These are phyloP conservation scores for Phainopepla nitens DNA, from an alignment of 2,113 vertebrate genomes.

Conservation along the genomic window DNA sequence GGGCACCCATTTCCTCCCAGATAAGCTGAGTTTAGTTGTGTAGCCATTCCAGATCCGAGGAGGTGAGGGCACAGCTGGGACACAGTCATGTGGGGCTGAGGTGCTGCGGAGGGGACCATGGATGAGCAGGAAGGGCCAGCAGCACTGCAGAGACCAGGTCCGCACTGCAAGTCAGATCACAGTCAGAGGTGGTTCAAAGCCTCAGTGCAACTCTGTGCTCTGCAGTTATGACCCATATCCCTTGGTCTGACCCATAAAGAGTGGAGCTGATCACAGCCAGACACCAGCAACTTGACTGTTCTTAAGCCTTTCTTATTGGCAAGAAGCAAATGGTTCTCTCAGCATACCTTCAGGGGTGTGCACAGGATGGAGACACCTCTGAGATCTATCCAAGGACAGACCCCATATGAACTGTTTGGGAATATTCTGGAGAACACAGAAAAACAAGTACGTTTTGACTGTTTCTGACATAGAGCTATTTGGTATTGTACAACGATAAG, in stretches of 20 bases:
- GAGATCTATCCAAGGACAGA: not conserved
- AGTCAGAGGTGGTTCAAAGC: not conserved
- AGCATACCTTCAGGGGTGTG: not conserved
- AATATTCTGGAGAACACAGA: not conserved
- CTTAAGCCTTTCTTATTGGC: not conserved
- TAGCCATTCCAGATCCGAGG: not conserved
- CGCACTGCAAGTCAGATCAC: not conserved
- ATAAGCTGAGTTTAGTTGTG: not conserved
- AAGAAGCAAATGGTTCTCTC: not conserved
- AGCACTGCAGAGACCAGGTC: not conserved
- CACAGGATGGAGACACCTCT: not conserved
- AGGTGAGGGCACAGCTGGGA: not conserved
- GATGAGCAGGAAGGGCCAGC: not conserved
- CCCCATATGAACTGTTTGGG: not conserved
- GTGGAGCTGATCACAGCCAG: not conserved
- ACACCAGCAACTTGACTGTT: not conserved
- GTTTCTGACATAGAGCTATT: not conserved
- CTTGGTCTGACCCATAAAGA: not conserved
- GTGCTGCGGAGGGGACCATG: not conserved
- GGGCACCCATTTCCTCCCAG: not conserved
- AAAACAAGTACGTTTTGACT: not conserved
- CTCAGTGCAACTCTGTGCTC: not conserved
- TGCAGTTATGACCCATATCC: not conserved
- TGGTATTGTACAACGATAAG: not conserved
- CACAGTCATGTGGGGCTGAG: rapidly evolving